Base-by-base conservation (phyloP, 1,140 invertebrate genomes). In the Ceratina australensis region DNA sequence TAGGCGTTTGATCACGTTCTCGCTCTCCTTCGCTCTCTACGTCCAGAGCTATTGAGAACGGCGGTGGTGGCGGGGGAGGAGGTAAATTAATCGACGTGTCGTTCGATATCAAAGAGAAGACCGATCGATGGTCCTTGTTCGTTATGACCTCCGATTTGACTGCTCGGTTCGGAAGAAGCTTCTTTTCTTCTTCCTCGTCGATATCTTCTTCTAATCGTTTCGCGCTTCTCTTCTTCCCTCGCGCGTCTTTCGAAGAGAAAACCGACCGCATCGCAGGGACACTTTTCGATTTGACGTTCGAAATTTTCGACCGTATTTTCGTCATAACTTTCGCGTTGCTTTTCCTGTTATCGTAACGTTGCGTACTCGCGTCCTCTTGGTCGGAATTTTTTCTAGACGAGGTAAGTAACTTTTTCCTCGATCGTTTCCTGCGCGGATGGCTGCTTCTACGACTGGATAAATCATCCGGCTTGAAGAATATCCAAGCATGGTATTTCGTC, bases 401-500 rank as follows among this genome's bases (percentile, higher is more conserved):
- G 1, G 22, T 3, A 0, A 10, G 1, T 4, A 33, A 16, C 2
- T n/a, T 54, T 8, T 5, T 5, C 20, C 2, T 75, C 50, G 63
- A 66, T 16, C 13, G 18, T 63, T 10, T 33, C 8, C 50, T 61
- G 4, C 18, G 54, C 3, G 24, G 3, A 56, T 3, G 3, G 1
- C 42, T 7, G 56, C 5, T 33, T 57, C 10, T 20, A 26, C 18
- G 26, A 1, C 0, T 2, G 0, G 49, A 1, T 0, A 50, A 22
- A 3, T 50, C n/a, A 5, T 65, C 26, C 13, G 69, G 61, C 0
- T n/a, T 54, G 5, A 61, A 76, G n/a, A 87, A 78, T 47, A 85
- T 73, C 82, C 85, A 87, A 0, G 50, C 77, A 26, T 42, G 61
- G 47, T 79, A 83, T 2, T 26, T 33, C 0, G 22, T 18, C 2